Conservation (phyloP, 2,113 vertebrate species). For the Nesoenas mayeri region DNA sequence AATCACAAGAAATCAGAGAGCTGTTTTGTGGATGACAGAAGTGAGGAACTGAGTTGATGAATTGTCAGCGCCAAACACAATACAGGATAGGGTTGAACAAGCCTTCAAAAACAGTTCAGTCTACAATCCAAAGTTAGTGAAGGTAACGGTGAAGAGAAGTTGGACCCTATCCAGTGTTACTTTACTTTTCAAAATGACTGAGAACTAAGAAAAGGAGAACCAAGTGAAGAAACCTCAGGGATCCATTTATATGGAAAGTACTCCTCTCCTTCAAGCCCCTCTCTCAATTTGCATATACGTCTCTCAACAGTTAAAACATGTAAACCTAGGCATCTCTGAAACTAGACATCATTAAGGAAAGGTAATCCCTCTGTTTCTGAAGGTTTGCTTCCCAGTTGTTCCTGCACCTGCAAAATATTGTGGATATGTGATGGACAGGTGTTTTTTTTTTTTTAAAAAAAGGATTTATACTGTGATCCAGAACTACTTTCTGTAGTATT, state of each 20-base stretch:
- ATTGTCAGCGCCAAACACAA: not conserved
- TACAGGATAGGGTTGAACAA: not conserved
- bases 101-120: not conserved
- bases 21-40: constrained; percentile 2
- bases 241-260: constrained; percentile 12
- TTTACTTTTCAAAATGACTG: not conserved
- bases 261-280: not conserved
- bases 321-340: not conserved
- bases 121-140: not conserved
- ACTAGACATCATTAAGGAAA: not conserved
- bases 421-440: not conserved
- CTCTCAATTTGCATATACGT: not conserved
- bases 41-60: not conserved
- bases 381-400: not conserved
- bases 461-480: not conserved
- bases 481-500: not conserved
- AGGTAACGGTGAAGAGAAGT: not conserved
- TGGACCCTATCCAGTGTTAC: not conserved
- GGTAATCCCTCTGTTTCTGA: not conserved
- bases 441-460: not conserved
- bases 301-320: not conserved
- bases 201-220: constrained; percentile 21
- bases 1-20: constrained; percentile 40
- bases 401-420: not conserved
- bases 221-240: constrained; percentile 1